Percentiles rank a stretch among this genome's conserved stretches.
These are phyloP conservation scores for Melitaea athalia DNA, from an alignment of 2,888 invertebrate genomes.

Conservation along the genomic window DNA sequence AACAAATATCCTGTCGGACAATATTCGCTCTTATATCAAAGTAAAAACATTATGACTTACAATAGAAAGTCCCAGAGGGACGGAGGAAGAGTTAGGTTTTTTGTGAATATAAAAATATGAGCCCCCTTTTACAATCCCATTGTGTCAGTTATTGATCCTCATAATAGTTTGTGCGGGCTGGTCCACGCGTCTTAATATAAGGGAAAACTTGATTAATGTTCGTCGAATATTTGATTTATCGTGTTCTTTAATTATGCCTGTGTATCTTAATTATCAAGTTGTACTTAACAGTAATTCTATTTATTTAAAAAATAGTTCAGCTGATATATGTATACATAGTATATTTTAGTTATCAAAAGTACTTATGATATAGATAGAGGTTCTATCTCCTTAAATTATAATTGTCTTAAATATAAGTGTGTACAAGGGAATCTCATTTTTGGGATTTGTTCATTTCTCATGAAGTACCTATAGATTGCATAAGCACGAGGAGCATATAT, in stretches of 20 bases:
- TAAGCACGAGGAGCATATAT: too few species aligned
- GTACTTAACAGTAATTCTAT: too few species aligned
- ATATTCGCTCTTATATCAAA: conserved; percentile 61
- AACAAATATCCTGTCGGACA: conserved; percentile 62
- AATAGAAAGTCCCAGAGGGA: conserved; percentile 56
- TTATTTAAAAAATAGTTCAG: too few species aligned
- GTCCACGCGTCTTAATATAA: conserved; percentile 74
- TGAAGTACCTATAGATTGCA: too few species aligned
- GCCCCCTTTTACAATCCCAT: conserved; percentile 81
- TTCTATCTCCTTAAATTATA: neutral
- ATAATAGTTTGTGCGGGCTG: conserved; percentile 77
- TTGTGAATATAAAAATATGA: conserved; percentile 82
- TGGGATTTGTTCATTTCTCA: too few species aligned
- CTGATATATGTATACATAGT: too few species aligned
- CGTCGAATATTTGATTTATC: conserved; percentile 22
- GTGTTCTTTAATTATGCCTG: too few species aligned
- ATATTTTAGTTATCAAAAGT: too few species aligned
- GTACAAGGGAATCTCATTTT: too few species aligned
- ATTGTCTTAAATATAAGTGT: too few species aligned
- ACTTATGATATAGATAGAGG: too few species aligned
- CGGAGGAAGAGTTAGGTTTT: conserved; percentile 74
- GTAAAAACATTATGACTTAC: conserved; percentile 49
- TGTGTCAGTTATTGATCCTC: conserved; percentile 80
- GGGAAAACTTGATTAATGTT: conserved; percentile 48
- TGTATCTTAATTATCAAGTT: too few species aligned